Evolutionary conservation across 2,888 invertebrate genomes (phyloP).

Genomic region (Epistrophella euchroma): DNA sequence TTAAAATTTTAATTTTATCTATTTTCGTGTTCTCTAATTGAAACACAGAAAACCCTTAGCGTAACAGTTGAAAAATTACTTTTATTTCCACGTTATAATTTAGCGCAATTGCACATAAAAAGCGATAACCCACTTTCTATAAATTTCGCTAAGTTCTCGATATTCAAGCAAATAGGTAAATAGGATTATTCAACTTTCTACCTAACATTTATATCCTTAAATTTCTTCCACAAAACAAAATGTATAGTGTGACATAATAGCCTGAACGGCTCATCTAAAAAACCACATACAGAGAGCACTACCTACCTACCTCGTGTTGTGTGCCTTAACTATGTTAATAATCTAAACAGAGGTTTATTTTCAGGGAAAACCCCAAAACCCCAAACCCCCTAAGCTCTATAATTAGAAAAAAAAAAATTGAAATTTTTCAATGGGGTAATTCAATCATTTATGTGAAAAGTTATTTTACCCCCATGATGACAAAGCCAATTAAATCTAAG

Average conservation of each 20-base stretch:
- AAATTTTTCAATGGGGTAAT: no score
- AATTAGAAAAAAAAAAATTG: constrained; percentile 34
- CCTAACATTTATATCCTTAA: not conserved
- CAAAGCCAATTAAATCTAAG: constrained; percentile 28
- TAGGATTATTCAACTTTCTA: not conserved
- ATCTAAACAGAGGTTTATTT: not conserved
- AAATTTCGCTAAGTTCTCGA: not conserved
- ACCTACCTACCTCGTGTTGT: constrained; percentile 1
- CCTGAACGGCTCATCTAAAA: constrained; percentile 28
- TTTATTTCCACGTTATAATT: not conserved
- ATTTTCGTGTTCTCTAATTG: not conserved
- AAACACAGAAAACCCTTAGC: not conserved
- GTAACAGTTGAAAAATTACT: not conserved
- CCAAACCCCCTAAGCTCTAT: not conserved
- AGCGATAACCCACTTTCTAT: not conserved
- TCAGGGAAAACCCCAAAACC: not conserved
- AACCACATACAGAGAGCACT: not conserved
- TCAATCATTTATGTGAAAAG: not conserved
- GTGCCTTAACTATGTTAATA: constrained; percentile 15
- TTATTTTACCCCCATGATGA: not conserved
- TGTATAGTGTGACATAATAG: constrained; percentile 33
- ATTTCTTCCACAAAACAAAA: not conserved
- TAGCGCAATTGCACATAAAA: not conserved
- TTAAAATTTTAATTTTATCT: no score
- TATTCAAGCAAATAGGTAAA: not conserved